phyloP scores from a whole-genome alignment of 2,113 vertebrate species.

The Bubalus kerabau region DNA sequence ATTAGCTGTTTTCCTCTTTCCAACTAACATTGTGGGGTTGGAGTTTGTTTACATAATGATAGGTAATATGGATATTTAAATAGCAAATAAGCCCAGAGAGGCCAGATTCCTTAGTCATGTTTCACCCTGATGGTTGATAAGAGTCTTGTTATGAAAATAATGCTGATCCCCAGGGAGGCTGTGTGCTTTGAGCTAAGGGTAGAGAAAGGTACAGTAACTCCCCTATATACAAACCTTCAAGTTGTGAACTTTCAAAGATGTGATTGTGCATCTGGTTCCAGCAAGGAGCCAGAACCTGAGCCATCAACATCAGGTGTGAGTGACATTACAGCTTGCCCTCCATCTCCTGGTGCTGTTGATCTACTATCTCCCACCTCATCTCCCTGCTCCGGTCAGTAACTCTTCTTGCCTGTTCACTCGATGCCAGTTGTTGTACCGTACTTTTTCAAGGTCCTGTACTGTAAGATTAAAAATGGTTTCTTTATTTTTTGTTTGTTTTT shows the following conservation, averaged over 20 bases:
- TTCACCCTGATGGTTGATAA: fast-evolving
- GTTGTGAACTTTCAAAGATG: background rate
- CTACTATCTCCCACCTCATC: background rate
- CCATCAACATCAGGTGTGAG: background rate
- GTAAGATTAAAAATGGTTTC: background rate
- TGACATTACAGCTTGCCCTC: background rate
- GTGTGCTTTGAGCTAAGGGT: background rate
- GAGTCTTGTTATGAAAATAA: background rate
- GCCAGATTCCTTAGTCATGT: background rate
- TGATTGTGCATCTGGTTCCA: background rate
- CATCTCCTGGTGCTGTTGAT: background rate
- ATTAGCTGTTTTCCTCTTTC: background rate
- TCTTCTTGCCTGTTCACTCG: background rate
- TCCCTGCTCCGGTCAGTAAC: background rate
- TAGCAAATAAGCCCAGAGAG: background rate
- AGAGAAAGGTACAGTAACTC: background rate
- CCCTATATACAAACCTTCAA: background rate
- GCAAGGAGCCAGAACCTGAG: background rate
- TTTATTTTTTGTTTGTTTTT: background rate
- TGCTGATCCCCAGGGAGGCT: too few species aligned
- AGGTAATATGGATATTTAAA: background rate
- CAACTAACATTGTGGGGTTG: background rate
- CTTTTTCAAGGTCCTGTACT: background rate
- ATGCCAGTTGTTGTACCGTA: background rate
- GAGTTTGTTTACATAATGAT: background rate